phyloP scores from a whole-genome alignment of 1,140 invertebrate genomes.

The Ladona fulva region DNA sequence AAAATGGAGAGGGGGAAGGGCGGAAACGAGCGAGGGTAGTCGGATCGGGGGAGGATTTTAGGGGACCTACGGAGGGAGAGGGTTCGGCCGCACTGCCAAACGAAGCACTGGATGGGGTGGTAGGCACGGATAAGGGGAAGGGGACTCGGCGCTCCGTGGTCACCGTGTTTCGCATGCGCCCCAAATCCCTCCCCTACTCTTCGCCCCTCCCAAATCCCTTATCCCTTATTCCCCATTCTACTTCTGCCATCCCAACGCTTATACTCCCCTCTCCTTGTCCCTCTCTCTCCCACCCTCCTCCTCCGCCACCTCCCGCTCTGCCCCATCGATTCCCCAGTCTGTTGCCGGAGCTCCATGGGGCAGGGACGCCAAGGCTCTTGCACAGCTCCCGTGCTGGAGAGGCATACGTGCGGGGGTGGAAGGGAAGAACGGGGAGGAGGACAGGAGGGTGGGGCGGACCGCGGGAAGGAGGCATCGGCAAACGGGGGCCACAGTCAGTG shows the following conservation, averaged over 20 bases:
- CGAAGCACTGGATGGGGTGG: neutral
- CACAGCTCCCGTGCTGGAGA: neutral
- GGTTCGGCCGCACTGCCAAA: too few species aligned
- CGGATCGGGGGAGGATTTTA: neutral
- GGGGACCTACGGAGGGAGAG: neutral
- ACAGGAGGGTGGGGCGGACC: neutral
- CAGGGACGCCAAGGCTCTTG: neutral
- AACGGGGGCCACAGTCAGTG: neutral
- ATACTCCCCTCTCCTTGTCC: neutral
- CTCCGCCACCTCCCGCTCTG: neutral
- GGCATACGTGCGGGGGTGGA: neutral
- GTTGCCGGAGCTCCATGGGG: neutral
- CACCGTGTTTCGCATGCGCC: neutral
- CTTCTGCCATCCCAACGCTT: neutral
- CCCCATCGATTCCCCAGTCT: conserved; percentile 6
- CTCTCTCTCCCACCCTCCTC: neutral
- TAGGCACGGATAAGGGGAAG: neutral
- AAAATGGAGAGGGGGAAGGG: neutral
- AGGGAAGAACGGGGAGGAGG: neutral
- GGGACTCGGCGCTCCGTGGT: neutral
- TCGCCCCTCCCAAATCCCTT: neutral
- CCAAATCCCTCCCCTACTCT: neutral
- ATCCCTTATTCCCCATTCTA: neutral
- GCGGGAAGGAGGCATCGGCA: neutral
- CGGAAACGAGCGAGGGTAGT: neutral